These are phyloP conservation scores for Butorides virescens DNA, from an alignment of 2,113 vertebrate genomes.

Conservation along the genomic window DNA sequence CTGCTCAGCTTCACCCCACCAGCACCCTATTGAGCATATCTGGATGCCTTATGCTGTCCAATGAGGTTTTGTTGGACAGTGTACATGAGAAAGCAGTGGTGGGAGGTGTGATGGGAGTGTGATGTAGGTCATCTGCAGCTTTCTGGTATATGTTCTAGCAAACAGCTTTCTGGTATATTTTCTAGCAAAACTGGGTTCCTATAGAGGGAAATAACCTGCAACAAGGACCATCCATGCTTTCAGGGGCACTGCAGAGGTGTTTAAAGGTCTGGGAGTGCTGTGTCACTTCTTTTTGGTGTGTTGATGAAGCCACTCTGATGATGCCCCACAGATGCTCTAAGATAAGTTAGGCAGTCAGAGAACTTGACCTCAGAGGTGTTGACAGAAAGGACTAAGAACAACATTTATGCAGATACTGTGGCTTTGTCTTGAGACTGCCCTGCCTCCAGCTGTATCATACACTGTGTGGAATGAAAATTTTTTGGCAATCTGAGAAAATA, in stretches of 20 bases:
- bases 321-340: background rate
- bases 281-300: background rate
- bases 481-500: background rate
- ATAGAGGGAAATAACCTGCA: background rate
- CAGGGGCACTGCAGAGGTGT: background rate
- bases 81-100: background rate
- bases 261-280: background rate
- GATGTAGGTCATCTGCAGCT: background rate
- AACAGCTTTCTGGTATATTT: background rate
- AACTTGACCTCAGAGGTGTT: background rate
- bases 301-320: accelerated
- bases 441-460: background rate
- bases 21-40: background rate
- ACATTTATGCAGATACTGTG: background rate
- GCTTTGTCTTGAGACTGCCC: background rate
- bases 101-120: background rate
- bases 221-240: background rate
- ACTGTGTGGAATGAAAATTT: background rate
- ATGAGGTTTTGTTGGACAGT: background rate
- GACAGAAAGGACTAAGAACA: background rate
- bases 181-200: background rate
- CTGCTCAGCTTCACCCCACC: background rate
- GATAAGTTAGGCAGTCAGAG: background rate
- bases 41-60: background rate
- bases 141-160: background rate